Base-by-base conservation (phyloP, 2,888 invertebrate genomes). In the Sicus ferrugineus region DNA sequence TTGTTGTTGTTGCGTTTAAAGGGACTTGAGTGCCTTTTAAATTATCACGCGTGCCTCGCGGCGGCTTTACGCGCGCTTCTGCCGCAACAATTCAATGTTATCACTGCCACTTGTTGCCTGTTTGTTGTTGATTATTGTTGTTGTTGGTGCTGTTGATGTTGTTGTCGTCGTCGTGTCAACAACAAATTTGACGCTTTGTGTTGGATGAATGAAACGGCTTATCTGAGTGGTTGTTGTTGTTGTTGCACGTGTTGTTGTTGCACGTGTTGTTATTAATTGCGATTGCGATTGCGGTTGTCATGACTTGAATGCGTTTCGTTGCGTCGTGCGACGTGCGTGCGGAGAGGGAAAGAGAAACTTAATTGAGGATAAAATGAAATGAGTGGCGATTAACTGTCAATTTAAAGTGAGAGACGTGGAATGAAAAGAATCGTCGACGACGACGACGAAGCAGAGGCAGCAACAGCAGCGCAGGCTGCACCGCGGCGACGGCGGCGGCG, bases 381-480 rank as follows among this genome's bases (percentile, higher is more conserved):
- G 72, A 74, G 72, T 73, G 73, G 72, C 70, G 70, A 73, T 75
- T 75, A 73, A 67, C 73, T 74, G 74, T 73, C 75, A 71, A 68
- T 73, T 69, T 64, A 65, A 70, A 69, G 67, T 73, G 71, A 67
- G 71, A 71, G 68, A 68, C 69, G 70, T n/a, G n/a, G 68, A 50
- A 50, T n/a, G 19, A 23, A n/a, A n/a, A n/a, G n/a, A n/a, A n/a
- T n/a, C n/a, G n/a, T n/a, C n/a, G n/a, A n/a, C n/a, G n/a, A 64
- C n/a, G 46, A 23, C 52, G 52, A 11, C 16, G 52, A 26, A 14
- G 11, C 23, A 2, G 11, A 21, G 2, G 50, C 54, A 54, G 23
- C 5, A 23, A 26, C 9, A 3, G 26, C 54, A 23, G 11, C 26
- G 23, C 23, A 16, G 14, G 14, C 38, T 14, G 9, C 46, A 46